Percentiles rank a stretch among this genome's conserved stretches.
Conservation (phyloP, 2,113 vertebrate species). For the Phocoena sinus region DNA sequence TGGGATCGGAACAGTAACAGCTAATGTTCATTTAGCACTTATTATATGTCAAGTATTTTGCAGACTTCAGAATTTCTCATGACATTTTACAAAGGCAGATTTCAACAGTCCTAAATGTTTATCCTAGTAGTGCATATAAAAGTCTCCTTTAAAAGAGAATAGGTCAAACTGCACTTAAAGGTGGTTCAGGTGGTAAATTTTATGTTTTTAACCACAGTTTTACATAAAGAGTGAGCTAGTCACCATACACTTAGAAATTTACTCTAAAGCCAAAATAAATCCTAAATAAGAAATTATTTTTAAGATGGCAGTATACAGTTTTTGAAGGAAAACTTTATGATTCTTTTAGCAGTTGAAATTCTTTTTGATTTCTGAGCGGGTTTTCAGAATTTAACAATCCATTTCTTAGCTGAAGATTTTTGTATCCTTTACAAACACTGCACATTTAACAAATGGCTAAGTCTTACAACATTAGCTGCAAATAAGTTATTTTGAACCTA, state of each 20-base stretch:
- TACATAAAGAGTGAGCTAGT: neutral
- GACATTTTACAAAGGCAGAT: neutral
- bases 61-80: neutral
- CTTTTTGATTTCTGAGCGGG: neutral
- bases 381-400: constrained; percentile 15
- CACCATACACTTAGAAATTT: neutral
- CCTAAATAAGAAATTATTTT: neutral
- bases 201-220: neutral
- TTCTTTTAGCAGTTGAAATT: constrained; percentile 20
- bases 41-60: neutral
- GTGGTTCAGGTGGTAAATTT: neutral
- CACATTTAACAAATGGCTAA: neutral
- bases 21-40: neutral
- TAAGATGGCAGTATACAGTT: neutral
- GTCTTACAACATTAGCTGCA: neutral
- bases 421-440: neutral
- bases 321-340: neutral
- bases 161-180: neutral
- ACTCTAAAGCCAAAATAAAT: neutral
- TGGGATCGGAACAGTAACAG: neutral
- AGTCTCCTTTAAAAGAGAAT: constrained; percentile 1
- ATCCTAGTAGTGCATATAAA: neutral
- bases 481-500: neutral
- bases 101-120: neutral
- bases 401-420: constrained; percentile 33